These are phyloP conservation scores for Pollenia angustigena DNA, from an alignment of 2,888 invertebrate genomes.

Conservation along the genomic window DNA sequence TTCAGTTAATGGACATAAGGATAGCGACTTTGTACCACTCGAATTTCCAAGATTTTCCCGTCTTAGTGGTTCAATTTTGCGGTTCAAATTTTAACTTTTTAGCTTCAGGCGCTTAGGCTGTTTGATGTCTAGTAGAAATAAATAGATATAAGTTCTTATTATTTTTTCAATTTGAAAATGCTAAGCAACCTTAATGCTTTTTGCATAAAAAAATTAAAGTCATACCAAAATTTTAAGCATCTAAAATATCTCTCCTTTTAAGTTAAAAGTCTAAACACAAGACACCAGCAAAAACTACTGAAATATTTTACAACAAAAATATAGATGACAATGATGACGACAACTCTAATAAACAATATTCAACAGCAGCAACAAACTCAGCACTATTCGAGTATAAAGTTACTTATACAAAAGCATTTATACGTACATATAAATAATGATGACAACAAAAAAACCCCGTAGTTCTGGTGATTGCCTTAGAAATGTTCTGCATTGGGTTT, in stretches of 20 bases:
- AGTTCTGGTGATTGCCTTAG: background rate
- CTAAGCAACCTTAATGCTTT: background rate
- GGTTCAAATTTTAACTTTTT: too few relatives aligned
- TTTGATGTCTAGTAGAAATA: too few relatives aligned
- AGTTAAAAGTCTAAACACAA: background rate
- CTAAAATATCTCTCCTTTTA: background rate
- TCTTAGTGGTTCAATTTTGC: too few relatives aligned
- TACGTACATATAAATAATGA: background rate
- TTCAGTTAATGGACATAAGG: too few relatives aligned
- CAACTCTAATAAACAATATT: slow-evolving; percentile 39
- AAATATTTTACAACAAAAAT: background rate
- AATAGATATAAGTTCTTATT: too few relatives aligned
- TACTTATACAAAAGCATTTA: background rate
- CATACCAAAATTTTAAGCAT: background rate
- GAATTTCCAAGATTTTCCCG: too few relatives aligned
- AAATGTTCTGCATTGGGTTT: too few relatives aligned
- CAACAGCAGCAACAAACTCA: slow-evolving; percentile 1
- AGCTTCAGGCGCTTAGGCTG: too few relatives aligned
- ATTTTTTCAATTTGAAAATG: too few relatives aligned
- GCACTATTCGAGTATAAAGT: background rate
- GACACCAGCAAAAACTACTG: slow-evolving; percentile 5
- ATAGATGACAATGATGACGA: slow-evolving; percentile 12
- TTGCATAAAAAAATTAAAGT: background rate
- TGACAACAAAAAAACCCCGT: background rate
- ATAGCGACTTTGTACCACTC: too few relatives aligned